These are phyloP conservation scores for Syrista parreyssii DNA, from an alignment of 2,888 invertebrate genomes.

Conservation along the genomic window DNA sequence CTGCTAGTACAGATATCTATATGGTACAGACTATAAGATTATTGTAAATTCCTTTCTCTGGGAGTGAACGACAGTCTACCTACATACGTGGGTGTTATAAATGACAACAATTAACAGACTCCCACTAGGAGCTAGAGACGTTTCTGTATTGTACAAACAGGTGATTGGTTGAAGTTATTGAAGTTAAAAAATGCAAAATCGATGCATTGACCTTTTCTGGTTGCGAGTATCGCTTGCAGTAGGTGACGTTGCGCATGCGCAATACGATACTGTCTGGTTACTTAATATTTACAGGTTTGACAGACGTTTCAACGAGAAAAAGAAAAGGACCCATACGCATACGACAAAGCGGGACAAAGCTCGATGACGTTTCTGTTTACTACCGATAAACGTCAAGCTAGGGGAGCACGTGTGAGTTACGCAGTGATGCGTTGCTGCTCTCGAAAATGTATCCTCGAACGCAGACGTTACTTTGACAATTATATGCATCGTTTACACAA, in stretches of 20 bases:
- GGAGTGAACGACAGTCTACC: background rate
- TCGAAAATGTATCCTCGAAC: background rate
- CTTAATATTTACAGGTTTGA: background rate
- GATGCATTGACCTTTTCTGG: background rate
- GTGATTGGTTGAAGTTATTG: background rate
- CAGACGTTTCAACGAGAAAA: background rate
- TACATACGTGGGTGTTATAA: constrained; percentile 26
- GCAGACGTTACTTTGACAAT: background rate
- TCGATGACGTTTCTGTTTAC: background rate
- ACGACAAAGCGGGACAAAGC: background rate
- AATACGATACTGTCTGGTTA: background rate
- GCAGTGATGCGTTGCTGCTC: background rate
- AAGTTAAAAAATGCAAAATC: background rate
- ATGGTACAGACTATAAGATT: background rate
- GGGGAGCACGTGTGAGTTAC: background rate
- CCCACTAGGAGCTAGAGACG: constrained; percentile 24
- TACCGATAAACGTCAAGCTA: background rate
- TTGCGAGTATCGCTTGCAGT: background rate
- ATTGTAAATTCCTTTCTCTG: background rate
- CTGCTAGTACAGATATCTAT: background rate
- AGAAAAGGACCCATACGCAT: background rate
- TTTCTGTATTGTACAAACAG: background rate
- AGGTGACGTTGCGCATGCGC: background rate
- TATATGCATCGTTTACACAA: background rate
- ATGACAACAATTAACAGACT: constrained; percentile 31